Conservation (phyloP, 2,888 invertebrate genomes). For the Campopleginae sp. region DNA sequence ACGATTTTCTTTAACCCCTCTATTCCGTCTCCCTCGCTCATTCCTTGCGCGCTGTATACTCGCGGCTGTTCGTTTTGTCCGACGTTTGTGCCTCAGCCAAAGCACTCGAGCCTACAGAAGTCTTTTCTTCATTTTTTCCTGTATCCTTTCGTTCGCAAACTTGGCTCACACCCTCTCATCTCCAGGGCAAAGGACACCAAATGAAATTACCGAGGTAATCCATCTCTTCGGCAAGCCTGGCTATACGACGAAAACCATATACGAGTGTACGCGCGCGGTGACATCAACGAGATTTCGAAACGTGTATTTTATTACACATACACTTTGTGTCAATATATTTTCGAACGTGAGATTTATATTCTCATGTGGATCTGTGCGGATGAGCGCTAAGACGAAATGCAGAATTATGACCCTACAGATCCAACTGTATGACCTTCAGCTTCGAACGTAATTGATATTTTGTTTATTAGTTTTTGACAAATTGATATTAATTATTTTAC, state of each 20-base stretch:
- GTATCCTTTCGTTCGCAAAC: slow-evolving; percentile 48
- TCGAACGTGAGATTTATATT: slow-evolving; percentile 61
- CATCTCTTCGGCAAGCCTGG: slow-evolving; percentile 47
- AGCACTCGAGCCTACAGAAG: slow-evolving; percentile 69
- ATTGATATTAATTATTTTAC: neutral
- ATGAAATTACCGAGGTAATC: slow-evolving; percentile 76
- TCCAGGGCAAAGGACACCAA: slow-evolving; percentile 64
- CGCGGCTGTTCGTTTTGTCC: slow-evolving; percentile 14
- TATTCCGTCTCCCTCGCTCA: neutral
- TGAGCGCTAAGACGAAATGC: slow-evolving; percentile 38
- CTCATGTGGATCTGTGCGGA: slow-evolving; percentile 50
- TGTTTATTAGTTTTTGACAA: neutral
- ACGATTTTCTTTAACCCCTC: slow-evolving; percentile 50
- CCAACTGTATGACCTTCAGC: neutral
- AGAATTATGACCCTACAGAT: neutral
- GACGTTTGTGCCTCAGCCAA: slow-evolving; percentile 18
- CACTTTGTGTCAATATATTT: slow-evolving; percentile 43
- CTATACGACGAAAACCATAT: slow-evolving; percentile 4
- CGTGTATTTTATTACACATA: slow-evolving; percentile 43
- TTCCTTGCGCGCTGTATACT: neutral
- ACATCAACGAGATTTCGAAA: slow-evolving; percentile 72
- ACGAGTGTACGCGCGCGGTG: slow-evolving; percentile 65
- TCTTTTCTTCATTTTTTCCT: slow-evolving; percentile 68
- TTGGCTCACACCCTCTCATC: slow-evolving; percentile 50
- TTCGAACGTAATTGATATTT: neutral